Conservation (phyloP, 2,113 vertebrate species). For the Dendropsophus ebraccatus region DNA sequence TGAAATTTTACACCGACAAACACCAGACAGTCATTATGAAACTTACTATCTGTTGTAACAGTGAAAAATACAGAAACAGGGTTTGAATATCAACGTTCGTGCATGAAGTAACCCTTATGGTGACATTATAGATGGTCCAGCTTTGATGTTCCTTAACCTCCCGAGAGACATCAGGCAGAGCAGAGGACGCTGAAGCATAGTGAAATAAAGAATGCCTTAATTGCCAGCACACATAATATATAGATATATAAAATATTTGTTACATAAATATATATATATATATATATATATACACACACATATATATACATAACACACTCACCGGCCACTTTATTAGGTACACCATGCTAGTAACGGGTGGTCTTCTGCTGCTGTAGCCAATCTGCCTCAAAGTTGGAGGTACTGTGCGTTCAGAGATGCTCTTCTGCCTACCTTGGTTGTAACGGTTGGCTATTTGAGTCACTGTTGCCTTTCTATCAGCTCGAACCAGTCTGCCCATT, state of each 20-base stretch:
- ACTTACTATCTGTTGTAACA: conserved; percentile 1
- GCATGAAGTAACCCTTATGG: conserved; percentile 13
- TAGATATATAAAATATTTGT: neutral
- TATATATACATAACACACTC: too few relatives aligned
- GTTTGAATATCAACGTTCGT: conserved; percentile 1
- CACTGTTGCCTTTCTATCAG: too few relatives aligned
- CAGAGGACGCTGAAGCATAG: neutral
- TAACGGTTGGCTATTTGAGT: too few relatives aligned
- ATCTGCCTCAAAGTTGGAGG: too few relatives aligned
- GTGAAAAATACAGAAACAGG: neutral
- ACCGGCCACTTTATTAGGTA: too few relatives aligned
- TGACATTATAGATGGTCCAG: conserved; percentile 39
- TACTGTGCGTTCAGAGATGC: too few relatives aligned
- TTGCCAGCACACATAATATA: neutral
- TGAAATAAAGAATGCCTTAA: conserved; percentile 41
- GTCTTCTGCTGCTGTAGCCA: too few relatives aligned
- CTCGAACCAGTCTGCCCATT: too few relatives aligned
- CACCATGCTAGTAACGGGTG: too few relatives aligned
- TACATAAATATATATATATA: too few relatives aligned
- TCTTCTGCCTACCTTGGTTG: too few relatives aligned
- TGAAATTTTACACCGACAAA: neutral
- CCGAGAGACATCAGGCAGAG: conserved; percentile 9
- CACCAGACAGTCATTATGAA: conserved; percentile 22
- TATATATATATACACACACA: too few relatives aligned
- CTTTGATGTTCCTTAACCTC: neutral